Evolutionary conservation across 2,888 invertebrate genomes (phyloP), one percentile per base, ranked within the genome.

Genomic region (Zhuqinia jingwanae): DNA sequence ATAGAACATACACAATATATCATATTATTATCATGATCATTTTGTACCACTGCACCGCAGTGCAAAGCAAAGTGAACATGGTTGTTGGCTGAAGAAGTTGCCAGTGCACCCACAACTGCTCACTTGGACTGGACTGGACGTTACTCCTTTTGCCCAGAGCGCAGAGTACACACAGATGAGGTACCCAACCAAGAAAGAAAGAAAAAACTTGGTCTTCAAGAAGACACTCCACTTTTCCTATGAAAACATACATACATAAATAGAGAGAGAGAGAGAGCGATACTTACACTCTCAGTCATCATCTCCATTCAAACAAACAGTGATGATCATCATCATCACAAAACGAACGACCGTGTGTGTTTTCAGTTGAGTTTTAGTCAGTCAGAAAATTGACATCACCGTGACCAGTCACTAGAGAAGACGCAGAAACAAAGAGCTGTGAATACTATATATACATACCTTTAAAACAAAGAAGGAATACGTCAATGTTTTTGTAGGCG

Each of bases 351-450:
- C 42, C 73, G 36, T 53, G n/a, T 65, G 56, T 73, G 36, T 70
- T 68, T 85, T 58, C 85, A 79, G 73, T 78, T 85, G 47, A 63
- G 78, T 78, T 85, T n/a, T 60, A 83, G 77, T 65, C 83, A 79
- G 85, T 85, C 85, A 85, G 75, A 75, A 85, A 79, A 85, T 60
- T 73, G 73, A 60, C 85, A 73, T 85, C 70, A 50, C 25, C n/a
- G n/a, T n/a, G n/a, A 50, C 0, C 25, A 56, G 81, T 53, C 36
- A 20, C n/a, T 68, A 36, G 5, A 36, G 8, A 36, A 36, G 36
- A 36, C 36, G 36, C 8, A 36, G 36, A 3, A 8, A 3, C 36
- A 8, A 27, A 25, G 36, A 36, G 8, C 30, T 65, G 2, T 65
- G 15, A 65, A 65, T 65, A 10, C 3, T n/a, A n/a, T 60, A 20